Base-by-base conservation (phyloP, 2,888 invertebrate species). In the Dorcus hopei region DNA sequence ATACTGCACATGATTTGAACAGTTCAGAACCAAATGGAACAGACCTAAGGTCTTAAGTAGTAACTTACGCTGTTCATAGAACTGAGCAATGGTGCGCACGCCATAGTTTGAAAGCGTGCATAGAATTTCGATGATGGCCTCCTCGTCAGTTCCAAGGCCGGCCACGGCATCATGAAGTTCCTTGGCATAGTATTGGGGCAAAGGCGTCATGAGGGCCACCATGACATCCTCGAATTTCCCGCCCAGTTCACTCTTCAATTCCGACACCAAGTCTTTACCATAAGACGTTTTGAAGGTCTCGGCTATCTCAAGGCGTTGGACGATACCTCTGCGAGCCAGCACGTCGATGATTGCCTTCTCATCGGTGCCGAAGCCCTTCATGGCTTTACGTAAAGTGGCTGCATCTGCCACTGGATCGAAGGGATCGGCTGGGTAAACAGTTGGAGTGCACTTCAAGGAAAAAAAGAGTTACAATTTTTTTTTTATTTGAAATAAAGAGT, bases 331-430 rank as follows among this genome's bases (percentile, higher is more conserved):
- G 65, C 89, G 88, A 56, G 92, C 91, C 43, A 97, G 83, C 6
- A 97, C 88, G 73, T 93, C 91, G 71, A 95, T 94, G 77, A 97
- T 93, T 59, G 93, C 88, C 72, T 90, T 90, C 77, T 96, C 95
- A 74, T 96, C 93, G 38, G 95, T 94, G 57, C 95, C 93, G 71
- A 95, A 88, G 56, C 94, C 95, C 77, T 95, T 95, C 94, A 95
- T 94, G 16, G 95, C 94, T 77, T 92, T 93, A 67, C 91, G 87
- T 53, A 95, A 83, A 59, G 88, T 86, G 65, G 89, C 89, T 3
- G 94, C 93, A 82, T 95, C 94, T 51, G 88, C 87, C 60, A 87
- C 87, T 9, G 93, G 88, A 76, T 94, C 91, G 79, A 93, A 94
- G 42, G 90, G 90, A 67, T 91, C 90, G 62, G 91, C 91, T 43